Conservation (phyloP, 2,888 invertebrate genomes). For the Meloe dianella region DNA sequence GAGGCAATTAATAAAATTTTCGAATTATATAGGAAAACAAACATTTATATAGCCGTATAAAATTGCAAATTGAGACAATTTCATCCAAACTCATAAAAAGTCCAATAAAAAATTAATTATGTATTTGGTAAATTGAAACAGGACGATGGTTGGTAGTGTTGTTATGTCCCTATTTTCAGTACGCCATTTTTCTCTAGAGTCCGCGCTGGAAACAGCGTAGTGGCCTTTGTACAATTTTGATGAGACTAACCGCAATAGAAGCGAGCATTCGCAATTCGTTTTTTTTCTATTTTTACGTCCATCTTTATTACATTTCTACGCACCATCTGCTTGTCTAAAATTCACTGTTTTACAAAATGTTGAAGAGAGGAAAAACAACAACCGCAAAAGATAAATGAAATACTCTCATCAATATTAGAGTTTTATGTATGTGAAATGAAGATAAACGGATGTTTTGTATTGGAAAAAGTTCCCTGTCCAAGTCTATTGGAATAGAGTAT, state of each 20-base stretch:
- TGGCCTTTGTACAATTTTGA: slow-evolving; percentile 43
- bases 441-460: slow-evolving; percentile 4
- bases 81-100: slow-evolving; percentile 28
- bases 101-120: slow-evolving; percentile 38
- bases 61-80: slow-evolving; percentile 32
- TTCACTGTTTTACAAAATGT: background rate
- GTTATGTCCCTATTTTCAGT: background rate
- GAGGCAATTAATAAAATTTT: slow-evolving; percentile 12
- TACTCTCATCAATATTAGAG: background rate
- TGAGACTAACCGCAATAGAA: slow-evolving; percentile 36
- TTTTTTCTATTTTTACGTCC: slow-evolving; percentile 48
- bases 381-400: background rate
- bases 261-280: slow-evolving; percentile 45
- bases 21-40: background rate
- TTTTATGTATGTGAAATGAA: background rate
- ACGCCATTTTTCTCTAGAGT: slow-evolving; percentile 25
- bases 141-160: slow-evolving; percentile 19
- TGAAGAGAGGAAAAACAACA: background rate
- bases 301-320: slow-evolving; percentile 47
- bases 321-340: slow-evolving; percentile 39
- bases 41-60: slow-evolving; percentile 26
- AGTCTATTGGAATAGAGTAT: slow-evolving; percentile 16
- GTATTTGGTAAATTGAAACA: slow-evolving; percentile 37
- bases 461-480: slow-evolving; percentile 28
- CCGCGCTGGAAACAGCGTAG: slow-evolving; percentile 37